Evolutionary conservation across 2,113 vertebrate species (phyloP).

Genomic region (Rhineura floridana): DNA sequence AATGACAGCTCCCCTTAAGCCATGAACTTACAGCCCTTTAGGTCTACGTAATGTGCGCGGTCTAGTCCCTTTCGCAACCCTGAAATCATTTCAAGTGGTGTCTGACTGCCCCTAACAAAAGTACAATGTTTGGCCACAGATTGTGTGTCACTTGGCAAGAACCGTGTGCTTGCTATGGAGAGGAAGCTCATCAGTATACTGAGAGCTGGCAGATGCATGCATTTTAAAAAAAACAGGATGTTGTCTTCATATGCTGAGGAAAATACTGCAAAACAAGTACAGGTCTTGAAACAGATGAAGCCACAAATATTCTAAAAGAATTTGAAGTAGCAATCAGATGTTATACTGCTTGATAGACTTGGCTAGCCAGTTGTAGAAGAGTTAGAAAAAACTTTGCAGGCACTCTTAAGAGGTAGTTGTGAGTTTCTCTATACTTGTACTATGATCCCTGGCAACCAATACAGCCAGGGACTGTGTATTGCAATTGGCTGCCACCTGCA

Average conservation of each 20-base stretch:
- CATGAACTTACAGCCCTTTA: not conserved
- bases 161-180: not conserved
- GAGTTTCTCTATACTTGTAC: not conserved
- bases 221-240: not conserved
- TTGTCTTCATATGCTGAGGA: not conserved
- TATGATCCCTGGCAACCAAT: not conserved
- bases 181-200: not conserved
- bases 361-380: not conserved
- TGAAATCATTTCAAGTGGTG: not conserved
- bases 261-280: constrained; percentile 25
- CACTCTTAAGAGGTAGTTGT: not conserved
- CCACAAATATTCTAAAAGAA: constrained; percentile 1
- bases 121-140: constrained; percentile 24
- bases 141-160: constrained; percentile 27
- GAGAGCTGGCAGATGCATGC: not conserved
- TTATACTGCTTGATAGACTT: not conserved
- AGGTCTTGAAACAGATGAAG: not conserved
- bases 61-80: not conserved
- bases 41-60: not conserved
- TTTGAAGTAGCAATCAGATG: not conserved
- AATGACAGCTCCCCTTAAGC: constrained; percentile 5
- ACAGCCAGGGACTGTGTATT: not conserved
- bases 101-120: not conserved
- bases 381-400: not conserved
- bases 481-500: not conserved